These are phyloP conservation scores for Sanderia malayensis DNA, from an alignment of 30 jellyfish, hydroid and myxozoan species.

Conservation along the genomic window DNA sequence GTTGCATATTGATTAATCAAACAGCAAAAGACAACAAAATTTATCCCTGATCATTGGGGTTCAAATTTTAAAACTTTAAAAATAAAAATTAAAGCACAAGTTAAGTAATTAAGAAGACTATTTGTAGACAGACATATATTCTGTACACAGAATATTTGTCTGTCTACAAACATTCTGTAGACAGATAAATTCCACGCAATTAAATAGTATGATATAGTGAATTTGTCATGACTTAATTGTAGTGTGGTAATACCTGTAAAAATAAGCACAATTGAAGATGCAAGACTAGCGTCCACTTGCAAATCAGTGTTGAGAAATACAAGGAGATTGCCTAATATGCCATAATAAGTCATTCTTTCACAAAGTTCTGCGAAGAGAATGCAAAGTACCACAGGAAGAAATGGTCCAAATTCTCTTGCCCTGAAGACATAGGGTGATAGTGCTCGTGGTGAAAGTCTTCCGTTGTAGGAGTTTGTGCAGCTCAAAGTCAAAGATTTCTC, in stretches of 20 bases:
- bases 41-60: too few species aligned
- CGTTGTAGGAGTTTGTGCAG: constrained; percentile 32
- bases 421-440: neutral
- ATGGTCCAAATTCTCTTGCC: constrained; percentile 29
- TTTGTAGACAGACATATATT: too few species aligned
- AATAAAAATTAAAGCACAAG: too few species aligned
- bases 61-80: too few species aligned
- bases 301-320: constrained; percentile 46
- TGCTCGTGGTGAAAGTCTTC: neutral
- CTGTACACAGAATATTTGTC: too few species aligned
- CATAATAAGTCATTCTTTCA: constrained; percentile 71
- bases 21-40: too few species aligned
- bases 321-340: constrained; percentile 76
- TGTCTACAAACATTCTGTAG: too few species aligned
- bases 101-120: too few species aligned
- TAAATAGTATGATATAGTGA: too few species aligned
- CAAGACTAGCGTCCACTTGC: constrained; percentile 25
- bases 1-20: too few species aligned
- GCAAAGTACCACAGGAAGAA: constrained; percentile 33
- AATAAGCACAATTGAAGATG: constrained; percentile 64
- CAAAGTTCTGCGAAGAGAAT: constrained; percentile 72
- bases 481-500: constrained; percentile 46
- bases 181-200: too few species aligned
- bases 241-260: constrained; percentile 74
- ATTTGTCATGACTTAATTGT: too few species aligned